phyloP scores from a whole-genome alignment of 2,113 vertebrate species.

The Podarcis raffonei region DNA sequence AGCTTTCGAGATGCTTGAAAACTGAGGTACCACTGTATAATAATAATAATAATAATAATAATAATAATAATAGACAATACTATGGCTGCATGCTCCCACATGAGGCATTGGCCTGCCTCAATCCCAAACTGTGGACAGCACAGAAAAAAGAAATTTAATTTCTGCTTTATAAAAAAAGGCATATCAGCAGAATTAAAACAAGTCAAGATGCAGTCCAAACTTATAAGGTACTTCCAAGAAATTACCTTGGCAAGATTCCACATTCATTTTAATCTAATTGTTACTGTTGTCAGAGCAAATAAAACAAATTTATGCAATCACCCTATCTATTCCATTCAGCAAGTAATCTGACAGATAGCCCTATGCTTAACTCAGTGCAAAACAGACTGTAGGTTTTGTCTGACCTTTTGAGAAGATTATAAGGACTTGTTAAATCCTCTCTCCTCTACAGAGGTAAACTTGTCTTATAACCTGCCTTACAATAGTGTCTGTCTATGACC shows the following conservation, averaged over 20 bases:
- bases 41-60: too few species aligned
- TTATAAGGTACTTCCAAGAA: background rate
- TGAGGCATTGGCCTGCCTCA: background rate
- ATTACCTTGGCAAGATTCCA: background rate
- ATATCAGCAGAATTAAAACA: background rate
- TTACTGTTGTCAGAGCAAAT: background rate
- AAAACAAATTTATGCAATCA: background rate
- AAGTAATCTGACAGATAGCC: background rate
- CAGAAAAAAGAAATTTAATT: background rate
- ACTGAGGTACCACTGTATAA: too few species aligned
- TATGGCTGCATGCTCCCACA: background rate
- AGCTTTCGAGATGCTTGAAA: too few species aligned
- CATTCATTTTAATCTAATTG: background rate
- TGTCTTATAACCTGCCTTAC: background rate
- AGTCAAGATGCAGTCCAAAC: background rate
- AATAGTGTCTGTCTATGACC: background rate
- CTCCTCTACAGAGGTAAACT: background rate
- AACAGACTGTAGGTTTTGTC: background rate
- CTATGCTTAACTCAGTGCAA: background rate
- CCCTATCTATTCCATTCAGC: background rate
- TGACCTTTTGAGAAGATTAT: background rate
- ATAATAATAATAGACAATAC: background rate
- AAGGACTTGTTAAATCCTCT: background rate
- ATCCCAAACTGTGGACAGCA: background rate
- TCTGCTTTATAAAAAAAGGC: background rate